Base-by-base conservation (phyloP, 2,888 invertebrate genomes). In the Sussaba pulchella region DNA sequence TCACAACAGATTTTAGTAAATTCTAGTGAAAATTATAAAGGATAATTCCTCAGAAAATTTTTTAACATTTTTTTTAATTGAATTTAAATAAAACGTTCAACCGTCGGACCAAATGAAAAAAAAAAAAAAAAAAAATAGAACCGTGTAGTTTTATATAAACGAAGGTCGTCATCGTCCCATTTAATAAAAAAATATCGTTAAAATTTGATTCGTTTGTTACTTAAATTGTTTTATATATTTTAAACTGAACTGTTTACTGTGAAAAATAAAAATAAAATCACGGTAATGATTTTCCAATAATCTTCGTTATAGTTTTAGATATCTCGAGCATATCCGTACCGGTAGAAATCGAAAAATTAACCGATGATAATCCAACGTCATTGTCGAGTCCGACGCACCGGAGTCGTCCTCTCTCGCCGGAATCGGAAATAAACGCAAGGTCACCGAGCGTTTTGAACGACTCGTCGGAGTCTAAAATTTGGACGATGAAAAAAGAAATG, bases 401-500 rank as follows among this genome's bases (percentile, higher is more conserved):
- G 54, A 78, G 31, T 43, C 82, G 84, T 5, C 26, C 87, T 1
- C 45, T 85, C 4, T 83, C 87, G 1, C 75, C 87, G 0, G 81
- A 83, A 4, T 76, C 86, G 3, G 81, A 85, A 8, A 79, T 85
- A 12, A 57, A 73, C 9, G 75, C 76, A 0, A 89, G 88, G 43
- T 86, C 88, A 8, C 73, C 88, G 1, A 71, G 71, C 14, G 82
- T 84, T 24, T 83, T 88, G n/a, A 78, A 86, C 26, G 88, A 88
- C 10, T 52, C 83, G n/a, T 61, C 85, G 10, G 88, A 89, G 57
- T 88, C 88, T 1, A 85, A 87, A 64, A 87, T 88, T 26, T 91
- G 91, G 91, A 86, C 90, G 19, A 87, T 90, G 86, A 88, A 88
- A 47, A 86, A 87, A 45, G 74, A 85, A 24, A 59, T 82, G 1